These are phyloP conservation scores for Drosophila quadrilineata DNA, from an alignment of 1,140 invertebrate genomes.

Conservation along the genomic window DNA sequence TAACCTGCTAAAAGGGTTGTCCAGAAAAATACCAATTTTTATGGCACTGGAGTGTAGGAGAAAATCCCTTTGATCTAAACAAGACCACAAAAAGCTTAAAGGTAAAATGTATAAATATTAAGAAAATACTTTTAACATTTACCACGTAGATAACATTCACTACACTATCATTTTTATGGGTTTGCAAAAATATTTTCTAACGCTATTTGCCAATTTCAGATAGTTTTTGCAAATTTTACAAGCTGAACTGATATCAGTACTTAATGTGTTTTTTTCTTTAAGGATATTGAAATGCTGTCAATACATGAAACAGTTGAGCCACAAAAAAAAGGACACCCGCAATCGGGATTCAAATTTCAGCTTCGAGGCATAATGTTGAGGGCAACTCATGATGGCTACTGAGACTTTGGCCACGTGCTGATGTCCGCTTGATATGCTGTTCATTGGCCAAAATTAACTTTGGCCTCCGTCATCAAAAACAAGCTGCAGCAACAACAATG, in stretches of 20 bases:
- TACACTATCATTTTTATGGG: no score
- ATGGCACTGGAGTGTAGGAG: constrained; percentile 29
- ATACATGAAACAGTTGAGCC: constrained; percentile 22
- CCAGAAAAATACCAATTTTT: constrained; percentile 45
- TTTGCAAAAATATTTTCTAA: no score
- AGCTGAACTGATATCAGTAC: constrained; percentile 1
- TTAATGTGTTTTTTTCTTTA: constrained; percentile 3
- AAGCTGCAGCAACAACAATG: constrained; percentile 21
- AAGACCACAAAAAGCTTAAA: constrained; percentile 47
- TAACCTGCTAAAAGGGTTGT: constrained; percentile 6
- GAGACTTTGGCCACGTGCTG: constrained; percentile 55
- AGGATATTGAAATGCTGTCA: constrained; percentile 54
- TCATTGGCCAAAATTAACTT: constrained; percentile 77
- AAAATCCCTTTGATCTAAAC: constrained; percentile 57
- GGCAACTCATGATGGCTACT: neutral
- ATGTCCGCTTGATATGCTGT: constrained; percentile 70
- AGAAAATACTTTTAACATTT: no score
- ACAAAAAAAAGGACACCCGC: constrained; percentile 1
- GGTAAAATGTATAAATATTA: neutral
- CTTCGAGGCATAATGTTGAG: neutral
- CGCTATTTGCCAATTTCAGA: no score
- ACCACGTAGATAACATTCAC: no score
- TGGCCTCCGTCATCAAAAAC: neutral
- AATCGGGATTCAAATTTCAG: constrained; percentile 60
- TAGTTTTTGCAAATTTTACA: no score